Evolutionary conservation across 2,797 vertebrate genomes (phyloP).

Genomic region (Xenopus petersii): DNA sequence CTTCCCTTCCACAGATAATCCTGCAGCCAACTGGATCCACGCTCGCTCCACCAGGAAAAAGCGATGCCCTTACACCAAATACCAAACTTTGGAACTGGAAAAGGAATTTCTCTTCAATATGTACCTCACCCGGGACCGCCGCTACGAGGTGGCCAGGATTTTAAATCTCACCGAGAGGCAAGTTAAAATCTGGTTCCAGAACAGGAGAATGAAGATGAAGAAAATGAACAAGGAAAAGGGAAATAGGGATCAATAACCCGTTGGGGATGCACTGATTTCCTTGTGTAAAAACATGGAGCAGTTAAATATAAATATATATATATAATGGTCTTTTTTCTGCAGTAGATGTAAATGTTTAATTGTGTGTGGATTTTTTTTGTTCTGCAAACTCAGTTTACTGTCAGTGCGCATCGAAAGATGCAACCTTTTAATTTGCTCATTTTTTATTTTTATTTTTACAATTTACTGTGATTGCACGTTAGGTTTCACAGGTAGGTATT

Average conservation of each 20-base stretch:
- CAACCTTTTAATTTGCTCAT: slow-evolving; percentile 49
- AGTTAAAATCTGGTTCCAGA: slow-evolving; percentile 99
- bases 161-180: slow-evolving; percentile 96
- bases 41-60: slow-evolving; percentile 97
- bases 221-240: slow-evolving; percentile 95
- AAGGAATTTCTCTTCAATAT: slow-evolving; percentile 99
- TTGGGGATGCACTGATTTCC: slow-evolving; percentile 32
- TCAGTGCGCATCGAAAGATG: slow-evolving; percentile 59
- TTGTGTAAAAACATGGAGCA: slow-evolving; percentile 25
- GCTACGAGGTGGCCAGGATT: slow-evolving; percentile 95
- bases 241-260: slow-evolving; percentile 77
- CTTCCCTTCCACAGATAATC: slow-evolving; percentile 75
- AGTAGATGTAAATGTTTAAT: slow-evolving; percentile 58
- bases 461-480: slow-evolving; percentile 68
- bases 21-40: slow-evolving; percentile 97
- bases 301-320: slow-evolving; percentile 35
- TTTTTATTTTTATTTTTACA: background rate
- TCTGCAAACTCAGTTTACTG: slow-evolving; percentile 59
- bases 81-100: slow-evolving; percentile 96
- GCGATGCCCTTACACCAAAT: slow-evolving; percentile 96
- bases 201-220: slow-evolving; percentile 99
- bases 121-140: slow-evolving; percentile 95
- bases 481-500: slow-evolving; percentile 57
- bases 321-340: slow-evolving; percentile 21
- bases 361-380: slow-evolving; percentile 52